Conservation (phyloP, 2,888 invertebrate species). For the Boloria selene region DNA sequence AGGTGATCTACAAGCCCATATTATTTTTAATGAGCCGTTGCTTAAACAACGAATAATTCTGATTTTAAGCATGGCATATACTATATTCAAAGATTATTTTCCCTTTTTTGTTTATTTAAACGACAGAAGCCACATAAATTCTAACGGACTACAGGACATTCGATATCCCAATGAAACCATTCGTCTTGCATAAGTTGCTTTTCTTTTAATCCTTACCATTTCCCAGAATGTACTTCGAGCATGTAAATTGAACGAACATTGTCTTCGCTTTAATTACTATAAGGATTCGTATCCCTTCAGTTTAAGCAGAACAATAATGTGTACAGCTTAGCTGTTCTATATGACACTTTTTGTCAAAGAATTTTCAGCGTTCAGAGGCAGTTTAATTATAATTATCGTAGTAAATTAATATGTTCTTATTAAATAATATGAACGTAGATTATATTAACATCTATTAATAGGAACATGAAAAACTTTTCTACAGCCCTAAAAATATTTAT, state of each 20-base stretch:
- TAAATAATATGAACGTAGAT: no score
- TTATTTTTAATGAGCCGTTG: no score
- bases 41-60: no score
- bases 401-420: no score
- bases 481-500: not conserved
- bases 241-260: not conserved
- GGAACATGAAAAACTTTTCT: no score
- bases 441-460: no score
- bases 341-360: not conserved
- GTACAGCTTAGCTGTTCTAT: no score
- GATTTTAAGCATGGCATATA: no score
- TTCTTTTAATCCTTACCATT: conserved; percentile 25
- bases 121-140: conserved; percentile 32
- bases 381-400: no score
- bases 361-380: no score
- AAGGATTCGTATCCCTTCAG: not conserved
- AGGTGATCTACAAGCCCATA: no score
- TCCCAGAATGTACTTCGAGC: conserved; percentile 18
- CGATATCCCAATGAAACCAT: conserved; percentile 32
- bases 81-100: not conserved
- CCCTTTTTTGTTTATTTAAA: conserved; percentile 18
- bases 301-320: not conserved
- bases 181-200: conserved; percentile 17
- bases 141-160: conserved; percentile 23
- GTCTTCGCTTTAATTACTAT: not conserved